Evolutionary conservation across 92 coral and sea anemone genomes (phyloP).

Genomic region (Porites rus): DNA sequence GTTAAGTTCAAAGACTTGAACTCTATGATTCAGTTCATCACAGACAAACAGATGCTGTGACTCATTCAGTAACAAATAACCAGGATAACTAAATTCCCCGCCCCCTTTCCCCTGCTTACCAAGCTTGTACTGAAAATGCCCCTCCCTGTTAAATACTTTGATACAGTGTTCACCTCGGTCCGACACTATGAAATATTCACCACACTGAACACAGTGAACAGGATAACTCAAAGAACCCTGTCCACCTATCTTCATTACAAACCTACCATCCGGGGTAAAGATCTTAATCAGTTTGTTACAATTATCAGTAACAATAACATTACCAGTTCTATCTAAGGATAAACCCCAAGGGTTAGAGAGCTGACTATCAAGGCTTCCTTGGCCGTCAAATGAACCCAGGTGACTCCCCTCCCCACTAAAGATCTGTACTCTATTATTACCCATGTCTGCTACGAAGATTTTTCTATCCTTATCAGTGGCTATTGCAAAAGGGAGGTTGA

Average conservation of each 20-base stretch:
- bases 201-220: constrained; percentile 7
- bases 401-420: background rate
- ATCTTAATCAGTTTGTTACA: constrained; percentile 6
- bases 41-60: background rate
- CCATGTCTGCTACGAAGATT: background rate
- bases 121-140: background rate
- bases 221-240: background rate
- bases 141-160: background rate
- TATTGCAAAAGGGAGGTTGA: background rate
- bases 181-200: background rate
- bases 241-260: background rate
- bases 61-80: background rate
- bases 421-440: background rate
- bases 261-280: background rate
- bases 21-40: background rate
- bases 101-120: background rate
- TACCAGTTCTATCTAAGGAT: constrained; percentile 5
- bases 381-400: background rate
- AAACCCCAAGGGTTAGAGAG: background rate
- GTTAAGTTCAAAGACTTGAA: constrained; percentile 5
- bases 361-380: constrained; percentile 5
- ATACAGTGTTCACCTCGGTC: background rate
- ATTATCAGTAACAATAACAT: constrained; percentile 2
- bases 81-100: background rate
- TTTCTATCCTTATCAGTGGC: background rate